phyloP scores from a whole-genome alignment of 1,140 invertebrate species.

The Lanistes nyassanus region DNA sequence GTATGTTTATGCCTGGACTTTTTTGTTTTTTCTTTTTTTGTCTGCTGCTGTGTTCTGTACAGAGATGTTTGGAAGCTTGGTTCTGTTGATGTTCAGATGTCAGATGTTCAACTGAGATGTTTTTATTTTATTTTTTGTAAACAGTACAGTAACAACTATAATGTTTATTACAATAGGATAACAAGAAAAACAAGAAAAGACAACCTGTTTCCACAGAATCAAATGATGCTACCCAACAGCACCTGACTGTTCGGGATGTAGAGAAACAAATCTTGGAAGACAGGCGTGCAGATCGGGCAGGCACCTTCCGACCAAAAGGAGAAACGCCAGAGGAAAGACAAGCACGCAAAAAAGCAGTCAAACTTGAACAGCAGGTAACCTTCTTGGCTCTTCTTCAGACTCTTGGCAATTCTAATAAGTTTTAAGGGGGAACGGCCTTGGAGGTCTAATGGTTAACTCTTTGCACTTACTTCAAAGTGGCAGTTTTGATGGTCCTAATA shows the following conservation, averaged over 20 bases:
- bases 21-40: no score
- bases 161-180: neutral
- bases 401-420: neutral
- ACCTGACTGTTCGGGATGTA: slow-evolving; percentile 45
- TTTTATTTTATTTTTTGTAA: neutral
- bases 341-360: slow-evolving; percentile 83
- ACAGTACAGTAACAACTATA: neutral
- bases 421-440: neutral
- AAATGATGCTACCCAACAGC: slow-evolving; percentile 6
- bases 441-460: neutral
- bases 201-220: no score
- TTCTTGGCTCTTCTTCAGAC: neutral
- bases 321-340: slow-evolving; percentile 86
- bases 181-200: neutral
- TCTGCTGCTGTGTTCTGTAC: no score
- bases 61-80: no score
- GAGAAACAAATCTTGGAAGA: slow-evolving; percentile 41
- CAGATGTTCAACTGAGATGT: neutral
- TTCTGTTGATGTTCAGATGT: neutral
- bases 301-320: slow-evolving; percentile 73
- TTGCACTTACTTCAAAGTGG: no score
- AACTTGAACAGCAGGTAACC: slow-evolving; percentile 79
- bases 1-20: no score
- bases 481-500: neutral
- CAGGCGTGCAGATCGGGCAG: slow-evolving; percentile 41